Percentiles rank a stretch among this genome's conserved stretches.
Conservation (phyloP, 1,140 invertebrate genomes). For the Brachionus rotundiformis region DNA sequence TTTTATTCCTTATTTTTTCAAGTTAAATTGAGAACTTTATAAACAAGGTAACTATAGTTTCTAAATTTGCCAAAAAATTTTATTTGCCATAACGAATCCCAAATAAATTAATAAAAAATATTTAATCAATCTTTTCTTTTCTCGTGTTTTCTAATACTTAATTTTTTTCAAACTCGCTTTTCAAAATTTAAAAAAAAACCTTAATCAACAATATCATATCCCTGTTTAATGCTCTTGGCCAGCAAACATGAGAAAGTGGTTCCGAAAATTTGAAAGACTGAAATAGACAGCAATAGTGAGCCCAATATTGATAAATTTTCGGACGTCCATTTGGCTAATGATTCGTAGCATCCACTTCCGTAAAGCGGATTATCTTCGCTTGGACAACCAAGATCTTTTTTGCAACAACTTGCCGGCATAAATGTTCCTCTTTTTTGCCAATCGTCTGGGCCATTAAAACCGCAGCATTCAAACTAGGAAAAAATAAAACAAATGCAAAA, state of each 20-base stretch:
- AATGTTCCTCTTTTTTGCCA: slow-evolving; percentile 51
- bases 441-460: slow-evolving; percentile 39
- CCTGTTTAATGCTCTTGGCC: slow-evolving; percentile 47
- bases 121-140: slow-evolving; percentile 19
- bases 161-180: neutral
- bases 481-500: no score
- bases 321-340: slow-evolving; percentile 27
- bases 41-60: slow-evolving; percentile 49
- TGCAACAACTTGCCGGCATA: slow-evolving; percentile 33
- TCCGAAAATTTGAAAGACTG: slow-evolving; percentile 46
- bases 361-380: slow-evolving; percentile 32
- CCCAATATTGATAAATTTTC: slow-evolving; percentile 31
- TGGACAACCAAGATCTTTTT: slow-evolving; percentile 38
- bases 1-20: neutral
- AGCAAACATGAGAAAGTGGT: slow-evolving; percentile 45
- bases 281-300: neutral
- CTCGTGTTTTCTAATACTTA: neutral
- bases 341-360: slow-evolving; percentile 26
- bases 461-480: slow-evolving; percentile 43
- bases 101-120: slow-evolving; percentile 19
- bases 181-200: neutral
- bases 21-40: slow-evolving; percentile 1
- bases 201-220: slow-evolving; percentile 47
- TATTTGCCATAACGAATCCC: neutral
- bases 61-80: no score